phyloP scores from a whole-genome alignment of 1,140 invertebrate genomes.

The Brachionus angularis region DNA sequence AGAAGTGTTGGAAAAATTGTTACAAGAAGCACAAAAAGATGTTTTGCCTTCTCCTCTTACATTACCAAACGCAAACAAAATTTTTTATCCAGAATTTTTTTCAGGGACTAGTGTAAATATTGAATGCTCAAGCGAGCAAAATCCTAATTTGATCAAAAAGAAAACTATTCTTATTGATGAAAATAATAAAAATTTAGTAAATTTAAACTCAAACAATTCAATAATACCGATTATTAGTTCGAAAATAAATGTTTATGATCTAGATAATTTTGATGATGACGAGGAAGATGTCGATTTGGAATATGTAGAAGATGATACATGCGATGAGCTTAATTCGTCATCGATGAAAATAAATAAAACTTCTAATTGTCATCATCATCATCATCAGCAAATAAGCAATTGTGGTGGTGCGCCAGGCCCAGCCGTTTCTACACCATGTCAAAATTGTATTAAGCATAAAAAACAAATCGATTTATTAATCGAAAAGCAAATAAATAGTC shows the following conservation, averaged over 20 bases:
- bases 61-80: too few species aligned
- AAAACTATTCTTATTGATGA: conserved; percentile 5
- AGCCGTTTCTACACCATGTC: conserved; percentile 24
- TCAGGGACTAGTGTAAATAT: too few species aligned
- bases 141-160: too few species aligned
- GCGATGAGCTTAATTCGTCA: conserved; percentile 5
- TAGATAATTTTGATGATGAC: conserved; percentile 13
- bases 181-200: conserved; percentile 19
- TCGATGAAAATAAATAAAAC: too few species aligned
- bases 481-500: conserved; percentile 38
- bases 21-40: conserved; percentile 43
- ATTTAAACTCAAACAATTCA: conserved; percentile 7
- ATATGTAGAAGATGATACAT: conserved; percentile 10
- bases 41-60: neutral
- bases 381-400: too few species aligned
- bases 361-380: too few species aligned
- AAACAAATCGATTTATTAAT: conserved; percentile 40
- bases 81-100: too few species aligned
- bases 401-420: conserved; percentile 24
- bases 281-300: conserved; percentile 6
- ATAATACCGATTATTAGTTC: conserved; percentile 16
- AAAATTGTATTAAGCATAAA: conserved; percentile 33
- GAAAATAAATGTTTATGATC: conserved; percentile 2
- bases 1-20: conserved; percentile 37
- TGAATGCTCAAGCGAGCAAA: too few species aligned